Base-by-base conservation (phyloP, 2,797 vertebrate species). In the Arrhamphus sclerolepis region DNA sequence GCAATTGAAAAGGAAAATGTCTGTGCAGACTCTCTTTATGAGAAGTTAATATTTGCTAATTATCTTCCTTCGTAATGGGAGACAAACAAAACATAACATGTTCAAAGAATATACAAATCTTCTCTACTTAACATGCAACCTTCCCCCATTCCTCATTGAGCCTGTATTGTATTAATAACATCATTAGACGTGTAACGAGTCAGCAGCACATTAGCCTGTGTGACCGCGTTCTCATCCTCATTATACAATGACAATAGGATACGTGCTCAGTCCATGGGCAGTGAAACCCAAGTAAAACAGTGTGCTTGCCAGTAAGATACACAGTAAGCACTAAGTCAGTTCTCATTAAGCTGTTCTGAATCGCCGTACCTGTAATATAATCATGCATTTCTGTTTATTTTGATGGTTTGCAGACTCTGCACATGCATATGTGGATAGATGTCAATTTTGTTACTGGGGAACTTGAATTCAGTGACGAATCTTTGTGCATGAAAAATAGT, bases 161-260 rank as follows among this genome's bases (percentile, higher is more conserved):
- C 7, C 21, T 29, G 3, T 52, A 19, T 55, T 28, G 17, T 61
- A 26, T 46, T 21, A 66, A 55, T 43, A 21, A 4, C 2, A 7
- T 34, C 59, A 38, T 41, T 42, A 47, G 62, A 55, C 19, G 20
- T 58, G 42, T 2, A 5, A 57, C 26, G 28, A 62, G 53, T 72
- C 54, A 24, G 62, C 48, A 44, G 58, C 63, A 41, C 53, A 72
- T 74, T 69, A 72, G 24, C 41, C 56, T 26, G 24, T 48, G 61
- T 62, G 39, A 46, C 21, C 13, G 61, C 1, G 17, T 39, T 40
- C 42, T 39, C 48, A 20, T 71, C 43, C 26, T 62, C 72, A 21
- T 68, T 55, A 43, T 60, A 42, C 19, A n/a, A 71, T 70, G 62
- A 72, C 66, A 39, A 56, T 47, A 63, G 59, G 70, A 80, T 62